These are phyloP conservation scores for Itoplectis maculator DNA, from an alignment of 2,888 invertebrate species.

Conservation along the genomic window DNA sequence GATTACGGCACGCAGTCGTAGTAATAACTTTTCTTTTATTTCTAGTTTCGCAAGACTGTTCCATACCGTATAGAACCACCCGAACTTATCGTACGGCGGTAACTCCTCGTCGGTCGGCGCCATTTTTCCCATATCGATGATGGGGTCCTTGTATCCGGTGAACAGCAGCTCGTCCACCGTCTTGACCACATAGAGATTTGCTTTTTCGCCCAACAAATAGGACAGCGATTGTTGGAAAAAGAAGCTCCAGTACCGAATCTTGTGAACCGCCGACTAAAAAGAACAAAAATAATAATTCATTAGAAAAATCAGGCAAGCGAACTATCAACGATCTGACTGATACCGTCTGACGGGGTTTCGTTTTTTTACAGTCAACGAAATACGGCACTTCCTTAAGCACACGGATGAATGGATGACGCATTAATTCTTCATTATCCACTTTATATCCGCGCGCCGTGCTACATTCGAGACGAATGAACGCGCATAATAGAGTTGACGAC, in stretches of 20 bases:
- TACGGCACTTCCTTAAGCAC: slow-evolving; percentile 48
- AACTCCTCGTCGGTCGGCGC: slow-evolving; percentile 84
- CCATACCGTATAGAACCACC: slow-evolving; percentile 92
- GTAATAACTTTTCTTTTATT: slow-evolving; percentile 6
- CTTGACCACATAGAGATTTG: slow-evolving; percentile 87
- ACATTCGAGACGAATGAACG: slow-evolving; percentile 55
- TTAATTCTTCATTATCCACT: slow-evolving; percentile 68
- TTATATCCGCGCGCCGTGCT: slow-evolving; percentile 55
- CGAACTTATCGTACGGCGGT: slow-evolving; percentile 91
- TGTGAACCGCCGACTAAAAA: slow-evolving; percentile 86
- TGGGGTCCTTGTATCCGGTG: slow-evolving; percentile 91
- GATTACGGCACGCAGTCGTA: neutral
- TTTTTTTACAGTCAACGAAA: slow-evolving; percentile 42
- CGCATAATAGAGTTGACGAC: slow-evolving; percentile 54
- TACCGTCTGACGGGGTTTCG: slow-evolving; percentile 24
- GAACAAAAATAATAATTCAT: slow-evolving; percentile 31
- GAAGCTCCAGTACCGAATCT: slow-evolving; percentile 87
- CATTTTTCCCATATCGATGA: slow-evolving; percentile 89
- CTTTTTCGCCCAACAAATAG: slow-evolving; percentile 86
- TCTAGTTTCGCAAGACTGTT: neutral
- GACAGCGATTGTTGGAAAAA: slow-evolving; percentile 87
- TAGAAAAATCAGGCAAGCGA: neutral
- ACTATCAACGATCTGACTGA: neutral
- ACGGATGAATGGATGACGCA: slow-evolving; percentile 52
- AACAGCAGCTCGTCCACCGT: slow-evolving; percentile 90